Percentiles rank a stretch among this genome's conserved stretches.
phyloP scores from a whole-genome alignment of 2,888 invertebrate genomes.

The Buathra laborator region DNA sequence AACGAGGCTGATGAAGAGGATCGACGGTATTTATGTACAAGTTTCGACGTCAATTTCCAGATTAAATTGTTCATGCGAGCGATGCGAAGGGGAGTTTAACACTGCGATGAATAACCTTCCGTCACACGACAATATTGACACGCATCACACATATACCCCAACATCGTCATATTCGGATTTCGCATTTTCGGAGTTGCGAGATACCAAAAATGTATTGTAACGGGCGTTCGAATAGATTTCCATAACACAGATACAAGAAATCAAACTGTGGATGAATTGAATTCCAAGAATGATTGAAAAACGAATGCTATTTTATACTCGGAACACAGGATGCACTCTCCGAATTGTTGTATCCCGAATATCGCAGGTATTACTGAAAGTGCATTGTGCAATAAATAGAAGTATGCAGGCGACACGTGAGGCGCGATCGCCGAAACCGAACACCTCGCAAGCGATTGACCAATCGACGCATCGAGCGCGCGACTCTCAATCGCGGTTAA shows the following conservation, averaged over 20 bases:
- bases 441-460: too few relatives aligned
- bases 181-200: neutral
- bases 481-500: too few relatives aligned
- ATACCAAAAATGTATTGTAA: neutral
- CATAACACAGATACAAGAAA: neutral
- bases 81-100: slow-evolving; percentile 10
- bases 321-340: neutral
- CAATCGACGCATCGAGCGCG: too few relatives aligned
- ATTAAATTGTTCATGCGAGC: slow-evolving; percentile 23
- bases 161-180: neutral
- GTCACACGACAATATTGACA: slow-evolving; percentile 21
- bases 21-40: slow-evolving; percentile 21
- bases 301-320: neutral
- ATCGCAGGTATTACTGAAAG: too few relatives aligned
- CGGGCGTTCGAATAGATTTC: neutral
- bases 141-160: neutral
- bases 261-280: neutral
- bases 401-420: too few relatives aligned
- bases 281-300: neutral
- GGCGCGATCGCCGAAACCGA: too few relatives aligned
- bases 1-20: slow-evolving; percentile 20
- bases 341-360: too few relatives aligned
- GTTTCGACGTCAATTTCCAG: slow-evolving; percentile 22
- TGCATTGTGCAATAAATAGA: too few relatives aligned
- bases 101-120: slow-evolving; percentile 6